Evolutionary conservation across 1,140 invertebrate genomes (phyloP).

Genomic region (Drosophila watanabei): DNA sequence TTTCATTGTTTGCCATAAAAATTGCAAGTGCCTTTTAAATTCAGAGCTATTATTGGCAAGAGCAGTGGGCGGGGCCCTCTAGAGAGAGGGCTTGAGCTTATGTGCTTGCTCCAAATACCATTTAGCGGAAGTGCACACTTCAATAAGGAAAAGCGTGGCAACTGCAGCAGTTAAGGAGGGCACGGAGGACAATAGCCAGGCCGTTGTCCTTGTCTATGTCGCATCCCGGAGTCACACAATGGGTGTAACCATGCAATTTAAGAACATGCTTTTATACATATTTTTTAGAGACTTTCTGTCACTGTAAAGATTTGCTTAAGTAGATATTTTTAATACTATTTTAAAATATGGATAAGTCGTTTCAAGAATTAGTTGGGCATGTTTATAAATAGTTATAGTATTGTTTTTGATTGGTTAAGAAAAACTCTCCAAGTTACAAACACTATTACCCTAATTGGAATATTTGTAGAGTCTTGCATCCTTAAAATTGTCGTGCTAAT

Average conservation of each 20-base stretch:
- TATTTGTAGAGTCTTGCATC: constrained; percentile 36
- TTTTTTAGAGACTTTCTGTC: constrained; percentile 10
- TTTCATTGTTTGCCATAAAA: constrained; percentile 67
- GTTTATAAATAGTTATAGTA: neutral
- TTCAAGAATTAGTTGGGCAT: too few species aligned
- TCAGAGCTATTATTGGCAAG: constrained; percentile 28
- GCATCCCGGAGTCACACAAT: constrained; percentile 36
- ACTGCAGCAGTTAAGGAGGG: constrained; percentile 43
- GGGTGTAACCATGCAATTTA: constrained; percentile 49
- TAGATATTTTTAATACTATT: constrained; percentile 13
- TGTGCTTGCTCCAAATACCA: constrained; percentile 79
- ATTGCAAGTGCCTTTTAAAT: constrained; percentile 76
- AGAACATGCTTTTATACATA: constrained; percentile 48
- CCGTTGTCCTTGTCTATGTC: constrained; percentile 41
- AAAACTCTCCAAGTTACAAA: constrained; percentile 20
- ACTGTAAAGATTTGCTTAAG: neutral
- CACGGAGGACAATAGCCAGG: constrained; percentile 55
- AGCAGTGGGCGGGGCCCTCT: neutral
- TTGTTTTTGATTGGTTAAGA: neutral
- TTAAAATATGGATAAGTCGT: neutral
- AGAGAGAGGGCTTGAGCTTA: constrained; percentile 47
- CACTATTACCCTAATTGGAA: constrained; percentile 66
- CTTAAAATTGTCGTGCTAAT: constrained; percentile 61
- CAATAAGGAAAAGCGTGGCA: constrained; percentile 64
- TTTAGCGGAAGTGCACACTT: constrained; percentile 79